Percentiles rank a stretch among this genome's conserved stretches.
Conservation (phyloP, 53 echinoderm and acorn worm species). For the Actinopyga echinites region DNA sequence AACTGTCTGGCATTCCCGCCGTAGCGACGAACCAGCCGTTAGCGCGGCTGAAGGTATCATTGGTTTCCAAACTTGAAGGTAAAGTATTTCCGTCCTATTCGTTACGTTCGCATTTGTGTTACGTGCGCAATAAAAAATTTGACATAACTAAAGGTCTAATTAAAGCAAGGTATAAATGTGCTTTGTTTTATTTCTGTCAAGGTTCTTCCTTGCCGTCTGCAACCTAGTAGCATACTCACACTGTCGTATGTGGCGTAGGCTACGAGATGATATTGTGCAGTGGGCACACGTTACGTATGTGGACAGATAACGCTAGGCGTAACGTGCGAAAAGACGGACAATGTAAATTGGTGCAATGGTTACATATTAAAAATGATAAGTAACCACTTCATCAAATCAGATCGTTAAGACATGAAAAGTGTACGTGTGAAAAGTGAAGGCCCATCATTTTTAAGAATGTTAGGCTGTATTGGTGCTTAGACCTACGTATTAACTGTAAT, state of each 20-base stretch:
- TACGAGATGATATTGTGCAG: neutral
- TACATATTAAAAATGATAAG: too few species aligned
- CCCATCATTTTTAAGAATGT: too few species aligned
- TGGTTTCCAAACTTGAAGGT: neutral
- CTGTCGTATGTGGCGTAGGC: neutral
- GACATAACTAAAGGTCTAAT: neutral
- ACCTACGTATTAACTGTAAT: too few species aligned
- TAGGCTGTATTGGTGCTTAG: too few species aligned
- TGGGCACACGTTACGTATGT: neutral
- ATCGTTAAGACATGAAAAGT: too few species aligned
- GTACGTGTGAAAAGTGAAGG: too few species aligned
- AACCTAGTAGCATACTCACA: neutral
- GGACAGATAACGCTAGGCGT: conserved; percentile 8
- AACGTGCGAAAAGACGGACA: neutral
- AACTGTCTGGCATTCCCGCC: neutral
- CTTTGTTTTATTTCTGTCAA: neutral
- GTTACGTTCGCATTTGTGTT: conserved; percentile 14
- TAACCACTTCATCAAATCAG: too few species aligned
- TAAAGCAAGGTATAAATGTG: neutral
- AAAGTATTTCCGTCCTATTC: conserved; percentile 3
- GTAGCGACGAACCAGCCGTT: neutral
- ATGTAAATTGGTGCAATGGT: too few species aligned
- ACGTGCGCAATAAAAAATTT: neutral
- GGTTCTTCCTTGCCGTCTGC: neutral
- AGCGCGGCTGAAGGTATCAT: neutral